Percentiles rank a stretch among this genome's conserved stretches.
phyloP scores from a whole-genome alignment of 2,888 invertebrate genomes.

The Chloromyia formosa region DNA sequence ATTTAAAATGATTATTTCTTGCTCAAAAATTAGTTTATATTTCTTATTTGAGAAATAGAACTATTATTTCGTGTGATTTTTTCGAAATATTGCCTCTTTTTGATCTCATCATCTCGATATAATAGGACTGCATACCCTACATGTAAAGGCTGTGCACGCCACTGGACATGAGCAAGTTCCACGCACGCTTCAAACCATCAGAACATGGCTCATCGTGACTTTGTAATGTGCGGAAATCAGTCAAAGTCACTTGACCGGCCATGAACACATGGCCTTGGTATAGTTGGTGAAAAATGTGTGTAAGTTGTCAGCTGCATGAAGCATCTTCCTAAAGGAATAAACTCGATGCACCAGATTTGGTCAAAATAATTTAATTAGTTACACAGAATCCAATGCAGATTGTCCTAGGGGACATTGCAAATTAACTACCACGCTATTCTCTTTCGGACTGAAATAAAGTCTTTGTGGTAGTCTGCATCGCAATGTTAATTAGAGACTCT shows the following conservation, averaged over 20 bases:
- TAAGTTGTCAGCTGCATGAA: constrained; percentile 28
- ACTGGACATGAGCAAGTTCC: constrained; percentile 28
- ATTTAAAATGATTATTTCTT: no score
- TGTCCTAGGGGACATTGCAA: constrained; percentile 39
- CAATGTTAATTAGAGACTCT: constrained; percentile 43
- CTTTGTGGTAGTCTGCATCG: constrained; percentile 12
- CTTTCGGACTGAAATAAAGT: constrained; percentile 13
- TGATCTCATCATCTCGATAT: no score
- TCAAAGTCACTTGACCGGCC: constrained; percentile 21
- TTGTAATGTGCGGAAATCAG: constrained; percentile 6
- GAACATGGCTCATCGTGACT: not conserved
- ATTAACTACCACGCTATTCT: constrained; percentile 34
- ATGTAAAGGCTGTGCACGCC: no score
- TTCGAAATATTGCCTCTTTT: no score
- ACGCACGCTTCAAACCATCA: constrained; percentile 1
- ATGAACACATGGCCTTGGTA: not conserved
- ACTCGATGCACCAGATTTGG: constrained; percentile 18
- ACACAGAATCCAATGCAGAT: constrained; percentile 34
- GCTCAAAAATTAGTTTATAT: no score
- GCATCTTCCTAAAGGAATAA: constrained; percentile 23
- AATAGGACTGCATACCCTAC: no score
- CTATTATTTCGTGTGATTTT: no score
- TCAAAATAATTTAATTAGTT: constrained; percentile 44
- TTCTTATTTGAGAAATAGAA: no score
- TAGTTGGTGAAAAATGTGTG: constrained; percentile 14